phyloP scores from a whole-genome alignment of 1,140 invertebrate species.

The Aphelenchoides fujianensis region DNA sequence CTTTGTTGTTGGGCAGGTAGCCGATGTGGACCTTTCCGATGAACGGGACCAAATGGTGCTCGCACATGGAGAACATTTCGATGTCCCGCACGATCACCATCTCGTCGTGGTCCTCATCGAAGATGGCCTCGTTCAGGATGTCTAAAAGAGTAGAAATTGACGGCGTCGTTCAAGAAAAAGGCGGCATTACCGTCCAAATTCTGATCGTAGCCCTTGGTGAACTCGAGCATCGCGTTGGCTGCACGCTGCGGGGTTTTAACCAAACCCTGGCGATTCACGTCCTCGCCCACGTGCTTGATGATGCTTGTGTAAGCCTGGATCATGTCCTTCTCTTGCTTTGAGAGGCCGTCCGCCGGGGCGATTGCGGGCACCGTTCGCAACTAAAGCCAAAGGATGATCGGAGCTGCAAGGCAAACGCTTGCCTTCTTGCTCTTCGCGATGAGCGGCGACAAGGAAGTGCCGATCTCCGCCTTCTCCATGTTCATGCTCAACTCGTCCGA shows the following conservation, averaged over 20 bases:
- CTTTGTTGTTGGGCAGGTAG: slow-evolving; percentile 94
- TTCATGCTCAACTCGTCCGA: slow-evolving; percentile 12
- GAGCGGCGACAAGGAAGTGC: neutral
- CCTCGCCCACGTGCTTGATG: slow-evolving; percentile 75
- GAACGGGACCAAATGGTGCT: slow-evolving; percentile 97
- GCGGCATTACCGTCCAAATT: slow-evolving; percentile 83
- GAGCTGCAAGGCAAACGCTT: neutral
- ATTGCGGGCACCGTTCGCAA: no score
- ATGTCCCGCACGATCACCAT: slow-evolving; percentile 99
- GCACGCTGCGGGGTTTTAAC: slow-evolving; percentile 94
- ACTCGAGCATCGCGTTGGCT: slow-evolving; percentile 97
- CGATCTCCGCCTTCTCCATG: slow-evolving; percentile 8
- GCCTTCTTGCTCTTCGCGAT: neutral
- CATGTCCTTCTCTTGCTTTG: slow-evolving; percentile 45
- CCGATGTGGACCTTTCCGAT: slow-evolving; percentile 98
- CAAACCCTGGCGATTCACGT: slow-evolving; percentile 84
- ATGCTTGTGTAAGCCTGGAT: slow-evolving; percentile 49
- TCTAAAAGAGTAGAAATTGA: slow-evolving; percentile 69
- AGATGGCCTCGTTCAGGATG: slow-evolving; percentile 92
- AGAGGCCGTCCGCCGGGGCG: neutral
- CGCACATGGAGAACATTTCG: slow-evolving; percentile 99
- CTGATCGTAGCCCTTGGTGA: slow-evolving; percentile 99
- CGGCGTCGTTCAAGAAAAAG: slow-evolving; percentile 25
- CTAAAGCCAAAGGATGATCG: no score
- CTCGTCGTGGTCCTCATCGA: slow-evolving; percentile 98